These are phyloP conservation scores for Metalampra italica DNA, from an alignment of 2,888 invertebrate genomes.

Conservation along the genomic window DNA sequence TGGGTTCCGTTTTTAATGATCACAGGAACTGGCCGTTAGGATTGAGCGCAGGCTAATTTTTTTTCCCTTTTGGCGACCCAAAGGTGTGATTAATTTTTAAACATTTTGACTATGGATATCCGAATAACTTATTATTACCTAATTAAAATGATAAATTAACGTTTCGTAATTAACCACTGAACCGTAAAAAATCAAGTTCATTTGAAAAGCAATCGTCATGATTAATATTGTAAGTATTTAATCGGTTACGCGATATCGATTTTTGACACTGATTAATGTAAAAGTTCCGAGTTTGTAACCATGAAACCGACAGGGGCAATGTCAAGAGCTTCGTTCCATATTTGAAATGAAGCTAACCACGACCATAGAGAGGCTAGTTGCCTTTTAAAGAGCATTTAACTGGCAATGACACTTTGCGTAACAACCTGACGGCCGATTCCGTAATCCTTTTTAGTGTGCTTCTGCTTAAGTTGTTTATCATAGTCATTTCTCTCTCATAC, in stretches of 20 bases:
- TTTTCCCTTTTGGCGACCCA: not conserved
- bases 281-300: constrained; percentile 31
- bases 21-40: constrained; percentile 24
- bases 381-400: constrained; percentile 61
- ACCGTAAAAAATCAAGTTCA: not conserved
- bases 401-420: constrained; percentile 62
- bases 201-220: constrained; percentile 1
- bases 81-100: not conserved
- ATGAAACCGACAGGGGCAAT: constrained; percentile 54
- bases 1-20: constrained; percentile 21
- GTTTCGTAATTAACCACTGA: not conserved
- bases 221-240: constrained; percentile 32
- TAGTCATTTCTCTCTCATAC: constrained; percentile 17
- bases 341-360: constrained; percentile 65
- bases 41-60: no score
- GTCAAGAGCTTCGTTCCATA: constrained; percentile 69
- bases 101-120: not conserved
- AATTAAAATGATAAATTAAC: not conserved
- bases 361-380: constrained; percentile 63
- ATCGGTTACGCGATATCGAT: constrained; percentile 33
- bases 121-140: not conserved
- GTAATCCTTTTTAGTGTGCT: constrained; percentile 32
- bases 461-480: constrained; percentile 15
- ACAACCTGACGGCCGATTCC: constrained; percentile 39
- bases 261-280: constrained; percentile 39